A percentile compares a stretch with the other conserved stretches of the same genome.
phyloP scores from a whole-genome alignment of 2,113 vertebrate species.

The Sinocyclocheilus rhinocerous region DNA sequence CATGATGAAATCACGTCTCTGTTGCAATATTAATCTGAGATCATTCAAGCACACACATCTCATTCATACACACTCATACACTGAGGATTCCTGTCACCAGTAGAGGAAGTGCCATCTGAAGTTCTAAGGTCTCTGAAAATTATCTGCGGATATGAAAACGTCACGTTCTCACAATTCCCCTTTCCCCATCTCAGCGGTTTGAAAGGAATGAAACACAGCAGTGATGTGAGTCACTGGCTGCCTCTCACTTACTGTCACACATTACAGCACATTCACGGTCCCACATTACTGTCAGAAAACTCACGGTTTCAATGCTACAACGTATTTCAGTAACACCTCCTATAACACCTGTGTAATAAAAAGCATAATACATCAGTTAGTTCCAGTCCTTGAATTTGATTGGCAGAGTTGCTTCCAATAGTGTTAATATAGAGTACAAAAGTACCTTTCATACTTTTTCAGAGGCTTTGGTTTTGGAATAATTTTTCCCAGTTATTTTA shows the following conservation, averaged over 20 bases:
- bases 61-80: conserved; percentile 49
- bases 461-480: no score
- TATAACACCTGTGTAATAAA: conserved; percentile 1
- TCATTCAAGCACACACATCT: conserved; percentile 58
- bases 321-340: background rate
- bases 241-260: conserved; percentile 47
- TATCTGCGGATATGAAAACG: conserved; percentile 32
- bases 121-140: background rate
- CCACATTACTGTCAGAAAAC: conserved; percentile 33
- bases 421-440: background rate
- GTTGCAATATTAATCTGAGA: conserved; percentile 26
- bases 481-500: no score
- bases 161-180: conserved; percentile 27
- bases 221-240: conserved; percentile 45
- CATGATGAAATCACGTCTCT: conserved; percentile 50
- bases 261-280: conserved; percentile 34
- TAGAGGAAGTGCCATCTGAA: conserved; percentile 33
- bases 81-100: conserved; percentile 1
- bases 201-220: conserved; percentile 39
- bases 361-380: background rate
- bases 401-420: background rate
- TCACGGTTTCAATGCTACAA: conserved; percentile 3
- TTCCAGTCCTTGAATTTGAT: background rate
- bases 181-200: conserved; percentile 25
- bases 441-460: background rate